These are phyloP conservation scores for Sinodicranocentrus sp. DNA, from an alignment of 2,888 invertebrate species.

Conservation along the genomic window DNA sequence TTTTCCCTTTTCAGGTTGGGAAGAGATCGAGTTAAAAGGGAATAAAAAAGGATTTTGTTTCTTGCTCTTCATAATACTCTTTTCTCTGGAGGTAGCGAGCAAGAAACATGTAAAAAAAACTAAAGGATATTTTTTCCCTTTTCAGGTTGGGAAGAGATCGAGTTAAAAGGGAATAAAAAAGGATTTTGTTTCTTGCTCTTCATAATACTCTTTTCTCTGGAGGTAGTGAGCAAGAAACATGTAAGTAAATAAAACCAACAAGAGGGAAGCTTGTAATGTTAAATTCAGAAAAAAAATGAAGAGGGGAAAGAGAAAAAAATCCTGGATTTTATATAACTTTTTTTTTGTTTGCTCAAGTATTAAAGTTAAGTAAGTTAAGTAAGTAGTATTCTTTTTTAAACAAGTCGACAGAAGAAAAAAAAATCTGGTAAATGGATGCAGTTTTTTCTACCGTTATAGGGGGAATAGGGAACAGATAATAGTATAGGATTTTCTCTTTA, in stretches of 20 bases:
- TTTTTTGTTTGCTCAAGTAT: constrained; percentile 44
- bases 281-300: neutral
- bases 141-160: neutral
- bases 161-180: constrained; percentile 17
- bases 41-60: constrained; percentile 19
- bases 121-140: neutral
- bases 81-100: neutral
- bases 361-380: constrained; percentile 34
- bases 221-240: neutral
- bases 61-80: neutral
- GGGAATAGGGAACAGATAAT: no score
- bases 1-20: neutral
- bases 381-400: constrained; percentile 23
- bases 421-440: constrained; percentile 14
- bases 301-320: constrained; percentile 19
- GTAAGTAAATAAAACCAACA: constrained; percentile 45
- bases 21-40: constrained; percentile 9
- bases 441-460: no score
- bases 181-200: constrained; percentile 10
- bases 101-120: constrained; percentile 2
- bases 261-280: neutral
- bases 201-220: neutral
- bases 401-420: constrained; percentile 5
- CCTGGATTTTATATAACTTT: constrained; percentile 30
- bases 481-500: no score